Conservation (phyloP, 35 echinoderm and acorn worm species). For the Heliocidaris tuberculata region DNA sequence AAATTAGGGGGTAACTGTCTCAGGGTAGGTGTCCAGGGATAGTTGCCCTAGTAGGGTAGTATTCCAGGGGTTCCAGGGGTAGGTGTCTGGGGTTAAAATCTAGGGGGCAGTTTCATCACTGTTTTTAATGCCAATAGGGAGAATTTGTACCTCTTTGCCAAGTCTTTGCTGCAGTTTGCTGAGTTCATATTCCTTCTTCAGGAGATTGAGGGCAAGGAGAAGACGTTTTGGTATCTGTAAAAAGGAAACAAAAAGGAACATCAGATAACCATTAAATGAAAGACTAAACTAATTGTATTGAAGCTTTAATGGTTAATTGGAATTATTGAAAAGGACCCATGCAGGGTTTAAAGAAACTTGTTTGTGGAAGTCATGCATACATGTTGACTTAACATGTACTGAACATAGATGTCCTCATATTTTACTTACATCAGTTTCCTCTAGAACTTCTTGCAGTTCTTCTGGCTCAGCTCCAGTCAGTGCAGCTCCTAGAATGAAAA, state of each 20-base stretch:
- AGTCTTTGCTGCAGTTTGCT: slow-evolving; percentile 95
- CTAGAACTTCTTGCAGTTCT: slow-evolving; percentile 92
- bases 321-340: no score
- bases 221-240: slow-evolving; percentile 88
- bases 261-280: background rate
- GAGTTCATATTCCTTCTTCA: slow-evolving; percentile 97
- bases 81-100: no score
- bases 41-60: no score
- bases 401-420: background rate
- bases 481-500: slow-evolving; percentile 68
- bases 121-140: background rate
- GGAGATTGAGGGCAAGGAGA: slow-evolving; percentile 77
- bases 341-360: background rate
- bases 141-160: slow-evolving; percentile 70
- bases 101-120: no score
- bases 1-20: no score
- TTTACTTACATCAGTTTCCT: slow-evolving; percentile 86
- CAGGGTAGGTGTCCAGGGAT: no score
- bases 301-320: no score
- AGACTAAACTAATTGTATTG: no score
- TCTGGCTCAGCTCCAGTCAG: slow-evolving; percentile 85
- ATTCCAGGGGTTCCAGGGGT: no score
- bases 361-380: background rate
- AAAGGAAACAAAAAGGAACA: background rate
- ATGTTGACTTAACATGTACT: background rate